Conservation (phyloP, 2,888 invertebrate genomes). For the Synergus itoensis region DNA sequence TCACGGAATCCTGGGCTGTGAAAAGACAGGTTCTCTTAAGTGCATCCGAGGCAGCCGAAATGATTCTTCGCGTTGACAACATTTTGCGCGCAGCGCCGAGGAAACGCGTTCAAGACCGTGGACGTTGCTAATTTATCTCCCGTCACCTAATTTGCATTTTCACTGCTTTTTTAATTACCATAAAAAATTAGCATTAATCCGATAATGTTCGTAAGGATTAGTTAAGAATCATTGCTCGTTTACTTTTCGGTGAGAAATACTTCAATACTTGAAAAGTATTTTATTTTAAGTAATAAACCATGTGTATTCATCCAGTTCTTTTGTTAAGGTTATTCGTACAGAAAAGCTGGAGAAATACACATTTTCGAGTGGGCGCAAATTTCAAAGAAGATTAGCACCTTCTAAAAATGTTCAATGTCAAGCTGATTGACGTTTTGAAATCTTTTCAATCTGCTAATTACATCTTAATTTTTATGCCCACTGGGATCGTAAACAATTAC, state of each 20-base stretch:
- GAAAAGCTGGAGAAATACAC: too few species aligned
- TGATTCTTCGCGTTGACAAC: conserved; percentile 98
- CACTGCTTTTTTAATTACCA: conserved; percentile 22
- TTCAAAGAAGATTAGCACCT: too few species aligned
- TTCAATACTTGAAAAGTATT: background rate
- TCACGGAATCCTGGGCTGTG: conserved; percentile 98
- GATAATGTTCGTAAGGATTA: conserved; percentile 2
- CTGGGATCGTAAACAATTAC: too few species aligned
- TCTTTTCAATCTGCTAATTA: too few species aligned
- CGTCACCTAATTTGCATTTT: conserved; percentile 24
- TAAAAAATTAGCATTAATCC: conserved; percentile 16
- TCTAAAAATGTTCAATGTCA: too few species aligned
- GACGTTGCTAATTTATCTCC: conserved; percentile 83
- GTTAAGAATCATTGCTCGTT: background rate
- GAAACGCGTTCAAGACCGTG: conserved; percentile 91
- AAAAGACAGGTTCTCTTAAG: conserved; percentile 97
- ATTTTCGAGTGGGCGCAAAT: too few species aligned
- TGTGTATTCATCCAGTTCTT: too few species aligned
- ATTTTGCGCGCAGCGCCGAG: conserved; percentile 96
- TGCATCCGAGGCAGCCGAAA: conserved; percentile 98
- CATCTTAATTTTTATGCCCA: too few species aligned
- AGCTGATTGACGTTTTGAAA: too few species aligned
- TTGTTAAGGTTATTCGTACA: too few species aligned
- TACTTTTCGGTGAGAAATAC: background rate
- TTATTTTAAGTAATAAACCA: too few species aligned